A percentile compares a stretch with the other conserved stretches of the same genome.
Evolutionary conservation across 2,113 vertebrate genomes (phyloP).

Genomic region (Dasypus novemcinctus): DNA sequence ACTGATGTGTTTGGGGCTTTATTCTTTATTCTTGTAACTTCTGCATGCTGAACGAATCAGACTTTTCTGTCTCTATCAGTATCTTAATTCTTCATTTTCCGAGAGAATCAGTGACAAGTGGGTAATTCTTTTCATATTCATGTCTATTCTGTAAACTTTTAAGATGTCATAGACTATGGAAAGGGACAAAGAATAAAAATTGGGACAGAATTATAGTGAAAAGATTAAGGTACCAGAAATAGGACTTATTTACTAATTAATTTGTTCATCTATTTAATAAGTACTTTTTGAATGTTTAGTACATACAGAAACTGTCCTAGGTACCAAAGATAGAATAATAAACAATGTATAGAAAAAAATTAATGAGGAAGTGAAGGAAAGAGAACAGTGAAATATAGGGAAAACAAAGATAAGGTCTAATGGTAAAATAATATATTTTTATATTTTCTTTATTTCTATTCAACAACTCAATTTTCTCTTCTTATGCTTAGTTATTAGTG

Average conservation of each 20-base stretch:
- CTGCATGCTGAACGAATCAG: background rate
- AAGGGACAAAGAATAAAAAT: background rate
- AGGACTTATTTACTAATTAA: background rate
- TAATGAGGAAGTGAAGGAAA: background rate
- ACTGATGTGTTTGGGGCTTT: background rate
- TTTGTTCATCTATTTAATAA: background rate
- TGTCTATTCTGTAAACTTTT: background rate
- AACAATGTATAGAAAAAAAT: background rate
- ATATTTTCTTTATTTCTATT: background rate
- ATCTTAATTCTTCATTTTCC: constrained; percentile 37
- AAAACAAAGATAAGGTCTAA: background rate
- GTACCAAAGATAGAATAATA: background rate
- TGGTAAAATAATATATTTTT: background rate
- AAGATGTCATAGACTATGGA: background rate
- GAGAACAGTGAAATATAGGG: background rate
- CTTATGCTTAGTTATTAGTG: background rate
- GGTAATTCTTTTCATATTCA: background rate
- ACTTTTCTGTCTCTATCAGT: constrained; percentile 10
- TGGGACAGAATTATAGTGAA: background rate
- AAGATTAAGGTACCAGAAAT: background rate
- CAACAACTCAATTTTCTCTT: background rate
- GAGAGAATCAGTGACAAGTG: background rate
- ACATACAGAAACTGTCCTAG: background rate
- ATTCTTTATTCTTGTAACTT: constrained; percentile 15
- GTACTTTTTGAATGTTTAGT: background rate